Evolutionary conservation across 2,797 vertebrate species (phyloP).

Genomic region (Caiman crocodilus): DNA sequence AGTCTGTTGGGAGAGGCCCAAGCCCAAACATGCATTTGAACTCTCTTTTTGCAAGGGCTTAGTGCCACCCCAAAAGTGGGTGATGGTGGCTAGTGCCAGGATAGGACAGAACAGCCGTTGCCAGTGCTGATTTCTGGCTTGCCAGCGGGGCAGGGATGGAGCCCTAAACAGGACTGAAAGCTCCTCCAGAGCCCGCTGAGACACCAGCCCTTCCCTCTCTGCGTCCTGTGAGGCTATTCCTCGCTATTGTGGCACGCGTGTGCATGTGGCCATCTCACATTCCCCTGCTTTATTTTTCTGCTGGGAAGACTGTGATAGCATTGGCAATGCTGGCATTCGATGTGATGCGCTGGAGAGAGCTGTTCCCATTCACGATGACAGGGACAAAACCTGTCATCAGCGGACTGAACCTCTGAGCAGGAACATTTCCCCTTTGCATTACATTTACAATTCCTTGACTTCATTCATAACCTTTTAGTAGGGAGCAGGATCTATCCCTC

Average conservation of each 20-base stretch:
- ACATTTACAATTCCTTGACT: background rate
- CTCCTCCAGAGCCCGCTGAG: background rate
- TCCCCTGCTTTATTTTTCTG: background rate
- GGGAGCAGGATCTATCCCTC: background rate
- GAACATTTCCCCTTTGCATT: background rate
- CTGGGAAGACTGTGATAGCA: background rate
- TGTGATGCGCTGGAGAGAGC: background rate
- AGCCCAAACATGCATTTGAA: background rate
- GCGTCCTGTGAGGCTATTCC: background rate
- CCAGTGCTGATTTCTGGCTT: background rate
- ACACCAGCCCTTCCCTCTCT: background rate
- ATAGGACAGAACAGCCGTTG: fast-evolving
- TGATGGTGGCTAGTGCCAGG: background rate
- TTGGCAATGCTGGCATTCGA: background rate
- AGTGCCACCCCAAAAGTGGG: fast-evolving
- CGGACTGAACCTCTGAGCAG: background rate
- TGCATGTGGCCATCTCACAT: background rate
- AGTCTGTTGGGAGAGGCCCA: background rate
- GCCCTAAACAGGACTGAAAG: background rate
- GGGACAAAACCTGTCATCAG: background rate
- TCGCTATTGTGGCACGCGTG: background rate
- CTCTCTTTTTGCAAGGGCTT: no score
- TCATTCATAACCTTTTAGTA: background rate
- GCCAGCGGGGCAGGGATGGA: background rate
- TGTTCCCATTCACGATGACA: background rate